Base-by-base conservation (phyloP, 2,888 invertebrate species). In the Synanthedon vespiformis region DNA sequence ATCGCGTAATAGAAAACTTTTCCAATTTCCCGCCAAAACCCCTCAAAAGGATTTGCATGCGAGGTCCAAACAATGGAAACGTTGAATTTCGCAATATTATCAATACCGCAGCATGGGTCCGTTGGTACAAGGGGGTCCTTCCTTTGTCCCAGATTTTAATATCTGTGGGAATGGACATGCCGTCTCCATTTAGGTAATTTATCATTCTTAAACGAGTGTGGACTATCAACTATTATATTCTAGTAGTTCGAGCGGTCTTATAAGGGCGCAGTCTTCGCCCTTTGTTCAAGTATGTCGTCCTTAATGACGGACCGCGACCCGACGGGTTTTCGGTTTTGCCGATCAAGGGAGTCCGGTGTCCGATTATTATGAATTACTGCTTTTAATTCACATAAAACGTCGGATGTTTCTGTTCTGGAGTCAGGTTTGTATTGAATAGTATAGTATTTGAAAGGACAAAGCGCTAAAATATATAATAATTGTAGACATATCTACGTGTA, bases 131-230 rank as follows among this genome's bases (percentile, higher is more conserved):
- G 68, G 77, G 85, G 82, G 76, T 74, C 73, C 68, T 55, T 70
- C 74, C 64, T 77, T 86, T 85, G 83, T 83, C 72, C 78, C 63
- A 64, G 71, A 65, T 72, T 85, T 81, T 87, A 87, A 87, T 87
- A 87, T 87, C 85, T 86, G 87, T 87, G 87, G 87, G 87, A 87
- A 87, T 85, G 78, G 82, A 85, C 86, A 83, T 81, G 77, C 82
- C 83, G 79, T 80, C 73, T 84, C 81, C 83, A 83, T 83, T 83
- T 84, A 68, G 78, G 80, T 80, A 81, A 87, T 87, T 86, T 86
- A 87, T 87, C 87, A 87, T 86, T 85, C 85, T 86, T 86, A 85
- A 87, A 86, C 83, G 77, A 84, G 84, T 77, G 70, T 71, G 74
- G 77, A 80, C 74, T 71, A 73, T 77, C 72, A 64, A 69, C 76